Evolutionary conservation across 1,140 invertebrate genomes (phyloP).

Genomic region (Pinna nobilis): DNA sequence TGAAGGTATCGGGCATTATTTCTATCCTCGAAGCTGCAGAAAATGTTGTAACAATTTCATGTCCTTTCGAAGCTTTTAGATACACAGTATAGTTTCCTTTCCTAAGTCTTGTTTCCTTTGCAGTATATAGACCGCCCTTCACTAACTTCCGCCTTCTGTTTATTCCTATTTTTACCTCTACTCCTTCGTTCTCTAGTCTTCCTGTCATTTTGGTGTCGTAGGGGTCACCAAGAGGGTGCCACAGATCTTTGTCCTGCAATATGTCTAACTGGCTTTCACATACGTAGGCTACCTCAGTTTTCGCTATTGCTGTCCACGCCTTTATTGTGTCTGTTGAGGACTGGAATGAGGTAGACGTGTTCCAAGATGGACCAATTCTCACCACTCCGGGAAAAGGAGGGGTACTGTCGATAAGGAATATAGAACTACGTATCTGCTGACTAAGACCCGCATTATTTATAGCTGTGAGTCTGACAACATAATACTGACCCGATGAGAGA

Average conservation of each 20-base stretch:
- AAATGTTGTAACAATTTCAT: too few species aligned
- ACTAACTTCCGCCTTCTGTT: conserved; percentile 3
- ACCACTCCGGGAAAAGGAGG: conserved; percentile 30
- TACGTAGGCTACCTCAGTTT: background rate
- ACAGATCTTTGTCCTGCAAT: background rate
- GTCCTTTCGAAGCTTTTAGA: too few species aligned
- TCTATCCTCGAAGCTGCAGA: too few species aligned
- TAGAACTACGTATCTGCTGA: conserved; percentile 2
- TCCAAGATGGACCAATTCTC: conserved; percentile 24
- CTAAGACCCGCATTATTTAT: conserved; percentile 31
- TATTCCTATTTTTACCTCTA: conserved; percentile 10
- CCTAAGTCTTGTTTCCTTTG: background rate
- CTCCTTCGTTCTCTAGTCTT: background rate
- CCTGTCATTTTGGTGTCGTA: background rate
- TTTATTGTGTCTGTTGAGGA: conserved; percentile 6
- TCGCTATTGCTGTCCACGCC: conserved; percentile 13
- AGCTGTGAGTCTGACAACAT: conserved; percentile 25
- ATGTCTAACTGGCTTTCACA: conserved; percentile 14
- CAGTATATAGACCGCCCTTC: conserved; percentile 22
- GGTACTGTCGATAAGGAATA: conserved; percentile 26
- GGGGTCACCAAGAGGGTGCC: background rate
- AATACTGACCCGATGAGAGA: background rate
- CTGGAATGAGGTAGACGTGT: conserved; percentile 13
- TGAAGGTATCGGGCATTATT: too few species aligned
- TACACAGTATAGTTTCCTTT: conserved; percentile 22